A percentile compares a stretch with the other conserved stretches of the same genome.
Evolutionary conservation across 2,888 invertebrate genomes (phyloP).

Genomic region (Phanerotoma sp.): DNA sequence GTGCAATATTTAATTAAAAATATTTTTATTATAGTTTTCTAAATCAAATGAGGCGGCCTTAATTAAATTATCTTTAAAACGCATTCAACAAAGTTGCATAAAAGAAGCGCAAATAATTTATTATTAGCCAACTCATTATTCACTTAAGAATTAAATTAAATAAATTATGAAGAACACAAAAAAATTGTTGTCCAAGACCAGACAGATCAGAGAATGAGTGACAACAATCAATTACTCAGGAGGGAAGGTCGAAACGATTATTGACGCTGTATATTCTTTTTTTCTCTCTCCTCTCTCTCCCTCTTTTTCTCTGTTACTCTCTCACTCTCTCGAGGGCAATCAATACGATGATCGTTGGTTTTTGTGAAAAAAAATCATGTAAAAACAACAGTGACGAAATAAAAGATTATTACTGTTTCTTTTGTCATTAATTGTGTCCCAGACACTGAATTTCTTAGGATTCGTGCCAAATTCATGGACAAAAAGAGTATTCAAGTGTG

Average conservation of each 20-base stretch:
- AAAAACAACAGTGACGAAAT: neutral
- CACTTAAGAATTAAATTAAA: too few species aligned
- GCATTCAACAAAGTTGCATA: too few species aligned
- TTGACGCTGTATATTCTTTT: constrained; percentile 23
- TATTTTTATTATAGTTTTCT: too few species aligned
- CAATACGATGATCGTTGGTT: constrained; percentile 26
- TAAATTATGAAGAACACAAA: neutral
- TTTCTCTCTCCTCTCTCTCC: too few species aligned
- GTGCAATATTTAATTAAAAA: too few species aligned
- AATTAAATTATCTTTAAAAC: too few species aligned
- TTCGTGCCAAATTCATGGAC: constrained; percentile 19
- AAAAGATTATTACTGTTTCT: constrained; percentile 9
- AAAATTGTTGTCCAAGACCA: constrained; percentile 8
- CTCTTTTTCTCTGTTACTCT: too few species aligned
- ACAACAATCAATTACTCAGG: constrained; percentile 27
- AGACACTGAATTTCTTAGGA: constrained; percentile 17
- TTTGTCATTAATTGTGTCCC: constrained; percentile 9
- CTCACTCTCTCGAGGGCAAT: constrained; percentile 23
- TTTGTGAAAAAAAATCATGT: constrained; percentile 13
- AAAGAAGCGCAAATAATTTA: too few species aligned
- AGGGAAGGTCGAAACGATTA: constrained; percentile 27
- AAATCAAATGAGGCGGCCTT: too few species aligned
- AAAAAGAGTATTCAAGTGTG: constrained; percentile 19
- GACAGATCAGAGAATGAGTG: constrained; percentile 3
- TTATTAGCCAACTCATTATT: too few species aligned